Conservation (phyloP, 2,888 invertebrate genomes). For the Altica lythri region DNA sequence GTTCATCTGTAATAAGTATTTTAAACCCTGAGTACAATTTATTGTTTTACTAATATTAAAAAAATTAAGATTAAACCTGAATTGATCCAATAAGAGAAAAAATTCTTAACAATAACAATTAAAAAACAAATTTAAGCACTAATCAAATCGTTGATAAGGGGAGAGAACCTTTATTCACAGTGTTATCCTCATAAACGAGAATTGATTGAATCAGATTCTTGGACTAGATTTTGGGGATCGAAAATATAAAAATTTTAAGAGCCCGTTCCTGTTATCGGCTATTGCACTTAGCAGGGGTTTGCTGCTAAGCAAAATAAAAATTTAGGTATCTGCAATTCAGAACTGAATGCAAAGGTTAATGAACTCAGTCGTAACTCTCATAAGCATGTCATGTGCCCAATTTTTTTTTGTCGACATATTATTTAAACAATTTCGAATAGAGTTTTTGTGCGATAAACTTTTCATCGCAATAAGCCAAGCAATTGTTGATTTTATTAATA, state of each 20-base stretch:
- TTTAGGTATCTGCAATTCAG: slow-evolving; percentile 36
- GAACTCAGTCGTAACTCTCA: slow-evolving; percentile 30
- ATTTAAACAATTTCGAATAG: slow-evolving; percentile 20
- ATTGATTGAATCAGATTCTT: no score
- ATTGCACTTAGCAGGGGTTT: slow-evolving; percentile 34
- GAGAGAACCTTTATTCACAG: no score
- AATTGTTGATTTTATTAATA: slow-evolving; percentile 15
- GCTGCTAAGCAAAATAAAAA: slow-evolving; percentile 36
- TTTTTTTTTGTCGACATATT: slow-evolving; percentile 31
- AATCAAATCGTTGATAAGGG: no score
- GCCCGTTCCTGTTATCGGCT: slow-evolving; percentile 30
- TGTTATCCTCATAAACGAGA: no score
- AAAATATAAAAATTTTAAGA: slow-evolving; percentile 1
- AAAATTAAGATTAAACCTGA: no score
- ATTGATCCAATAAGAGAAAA: no score
- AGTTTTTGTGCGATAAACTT: slow-evolving; percentile 19
- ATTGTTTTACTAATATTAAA: no score
- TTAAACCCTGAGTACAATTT: no score
- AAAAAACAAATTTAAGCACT: no score
- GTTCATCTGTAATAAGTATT: no score
- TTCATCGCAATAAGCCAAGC: slow-evolving; percentile 7
- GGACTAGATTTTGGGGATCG: no score
- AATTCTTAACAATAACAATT: no score
- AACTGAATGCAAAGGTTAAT: slow-evolving; percentile 36
- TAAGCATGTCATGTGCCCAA: slow-evolving; percentile 31